Evolutionary conservation across 2,797 vertebrate genomes (phyloP).

Genomic region (Macropus fuliginosus): DNA sequence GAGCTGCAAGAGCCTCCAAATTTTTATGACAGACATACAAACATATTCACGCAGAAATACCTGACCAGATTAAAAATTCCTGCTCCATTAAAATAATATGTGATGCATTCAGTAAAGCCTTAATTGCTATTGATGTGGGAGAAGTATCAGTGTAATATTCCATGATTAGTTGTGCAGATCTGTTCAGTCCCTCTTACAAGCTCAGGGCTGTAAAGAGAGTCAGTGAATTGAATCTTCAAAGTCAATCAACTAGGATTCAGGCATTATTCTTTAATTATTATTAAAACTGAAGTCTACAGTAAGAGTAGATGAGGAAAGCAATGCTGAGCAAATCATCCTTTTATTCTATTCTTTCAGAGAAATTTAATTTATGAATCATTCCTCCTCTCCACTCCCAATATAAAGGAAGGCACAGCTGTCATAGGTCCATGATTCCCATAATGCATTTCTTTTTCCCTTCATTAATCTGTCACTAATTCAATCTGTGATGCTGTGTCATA

Average conservation of each 20-base stretch:
- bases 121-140: constrained; percentile 75
- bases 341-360: constrained; percentile 74
- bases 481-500: constrained; percentile 76
- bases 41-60: constrained; percentile 66
- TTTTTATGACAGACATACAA: constrained; percentile 73
- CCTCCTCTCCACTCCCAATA: background rate
- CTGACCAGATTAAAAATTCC: constrained; percentile 76
- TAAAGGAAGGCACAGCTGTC: constrained; percentile 73
- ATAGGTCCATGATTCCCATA: constrained; percentile 70
- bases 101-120: constrained; percentile 31
- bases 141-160: constrained; percentile 70
- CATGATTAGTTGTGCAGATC: constrained; percentile 75
- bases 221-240: constrained; percentile 81
- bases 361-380: constrained; percentile 77
- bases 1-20: constrained; percentile 65
- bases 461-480: constrained; percentile 82
- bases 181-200: constrained; percentile 68
- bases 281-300: constrained; percentile 76
- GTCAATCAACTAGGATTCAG: constrained; percentile 77
- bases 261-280: constrained; percentile 83
- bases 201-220: constrained; percentile 76
- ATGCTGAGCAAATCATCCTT: constrained; percentile 79
- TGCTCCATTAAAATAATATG: constrained; percentile 72
- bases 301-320: constrained; percentile 63
- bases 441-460: constrained; percentile 79